Percentiles rank a stretch among this genome's conserved stretches.
Evolutionary conservation across 23 tunicate species (phyloP).

Genomic region (Styela clava): DNA sequence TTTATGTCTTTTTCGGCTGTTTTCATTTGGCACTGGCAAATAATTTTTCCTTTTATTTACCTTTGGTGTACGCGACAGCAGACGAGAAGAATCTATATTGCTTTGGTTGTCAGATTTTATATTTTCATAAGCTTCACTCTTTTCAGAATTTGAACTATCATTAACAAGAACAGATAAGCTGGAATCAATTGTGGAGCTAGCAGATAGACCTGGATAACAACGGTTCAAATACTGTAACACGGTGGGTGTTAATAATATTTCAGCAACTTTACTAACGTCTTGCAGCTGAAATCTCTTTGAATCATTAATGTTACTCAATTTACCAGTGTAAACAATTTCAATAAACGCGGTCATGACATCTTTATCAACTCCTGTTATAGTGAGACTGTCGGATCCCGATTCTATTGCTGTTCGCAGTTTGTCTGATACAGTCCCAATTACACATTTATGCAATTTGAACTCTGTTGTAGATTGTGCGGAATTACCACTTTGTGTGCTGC

Average conservation of each 20-base stretch:
- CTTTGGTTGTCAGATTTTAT: background rate
- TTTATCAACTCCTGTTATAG: background rate
- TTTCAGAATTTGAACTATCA: background rate
- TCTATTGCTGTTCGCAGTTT: background rate
- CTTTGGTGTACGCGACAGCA: background rate
- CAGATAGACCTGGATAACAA: background rate
- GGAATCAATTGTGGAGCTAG: background rate
- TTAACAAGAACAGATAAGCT: background rate
- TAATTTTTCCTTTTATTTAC: slow-evolving; percentile 14
- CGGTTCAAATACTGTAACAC: background rate
- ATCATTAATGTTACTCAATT: background rate
- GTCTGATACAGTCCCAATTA: background rate
- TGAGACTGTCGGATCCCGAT: background rate
- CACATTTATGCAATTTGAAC: slow-evolving; percentile 6
- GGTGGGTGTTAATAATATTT: background rate
- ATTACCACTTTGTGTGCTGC: no score
- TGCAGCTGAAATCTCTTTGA: background rate
- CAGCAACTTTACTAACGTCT: background rate
- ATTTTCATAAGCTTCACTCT: background rate
- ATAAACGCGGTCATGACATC: background rate
- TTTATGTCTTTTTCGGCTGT: background rate
- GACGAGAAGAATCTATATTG: background rate
- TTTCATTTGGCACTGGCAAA: background rate
- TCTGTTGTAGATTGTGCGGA: background rate
- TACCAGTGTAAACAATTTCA: slow-evolving; percentile 20